These are phyloP conservation scores for Calliopum simillimum DNA, from an alignment of 2,888 invertebrate species.

Conservation along the genomic window DNA sequence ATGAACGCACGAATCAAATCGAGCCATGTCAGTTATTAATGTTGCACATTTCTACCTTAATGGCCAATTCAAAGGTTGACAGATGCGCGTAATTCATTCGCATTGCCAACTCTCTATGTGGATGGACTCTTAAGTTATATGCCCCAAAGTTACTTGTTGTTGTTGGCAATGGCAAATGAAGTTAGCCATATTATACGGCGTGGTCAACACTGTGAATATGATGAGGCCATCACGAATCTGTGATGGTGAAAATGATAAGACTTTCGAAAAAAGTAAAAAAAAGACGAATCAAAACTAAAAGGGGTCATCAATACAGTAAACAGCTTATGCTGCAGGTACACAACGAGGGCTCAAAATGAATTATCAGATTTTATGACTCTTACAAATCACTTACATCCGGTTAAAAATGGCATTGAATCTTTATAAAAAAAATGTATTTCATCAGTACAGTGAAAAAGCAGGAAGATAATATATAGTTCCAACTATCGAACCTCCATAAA, in stretches of 20 bases:
- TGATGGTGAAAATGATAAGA: conserved; percentile 44
- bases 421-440: too few species aligned
- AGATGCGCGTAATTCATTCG: conserved; percentile 67
- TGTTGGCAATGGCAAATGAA: neutral
- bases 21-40: conserved; percentile 67
- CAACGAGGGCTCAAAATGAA: conserved; percentile 37
- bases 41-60: conserved; percentile 67
- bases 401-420: neutral
- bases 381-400: neutral
- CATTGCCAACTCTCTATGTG: conserved; percentile 44
- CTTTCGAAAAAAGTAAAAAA: conserved; percentile 19
- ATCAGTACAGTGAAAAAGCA: too few species aligned
- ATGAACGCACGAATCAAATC: conserved; percentile 63
- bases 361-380: neutral
- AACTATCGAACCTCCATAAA: too few species aligned
- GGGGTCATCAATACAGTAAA: neutral
- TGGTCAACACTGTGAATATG: conserved; percentile 53
- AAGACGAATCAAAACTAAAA: conserved; percentile 35
- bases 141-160: neutral
- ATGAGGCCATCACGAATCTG: conserved; percentile 61
- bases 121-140: conserved; percentile 11
- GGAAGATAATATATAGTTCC: too few species aligned
- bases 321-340: conserved; percentile 35
- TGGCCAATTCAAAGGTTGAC: conserved; percentile 68
- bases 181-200: conserved; percentile 12